Conservation (phyloP, 2,113 vertebrate species). For the Puma concolor region DNA sequence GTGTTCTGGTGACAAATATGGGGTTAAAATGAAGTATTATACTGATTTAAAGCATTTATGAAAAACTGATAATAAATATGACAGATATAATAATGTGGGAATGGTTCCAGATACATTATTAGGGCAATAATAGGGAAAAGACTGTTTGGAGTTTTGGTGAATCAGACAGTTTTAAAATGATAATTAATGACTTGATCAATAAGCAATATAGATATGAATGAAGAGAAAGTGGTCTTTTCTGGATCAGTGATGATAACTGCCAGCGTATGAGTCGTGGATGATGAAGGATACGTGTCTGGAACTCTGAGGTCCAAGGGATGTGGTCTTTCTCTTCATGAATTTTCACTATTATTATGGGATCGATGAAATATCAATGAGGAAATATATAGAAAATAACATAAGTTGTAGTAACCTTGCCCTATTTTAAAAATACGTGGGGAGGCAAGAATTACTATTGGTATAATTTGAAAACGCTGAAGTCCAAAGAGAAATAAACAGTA, state of each 20-base stretch:
- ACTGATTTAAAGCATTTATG: not conserved
- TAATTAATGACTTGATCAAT: not conserved
- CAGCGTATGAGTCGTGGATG: accelerated
- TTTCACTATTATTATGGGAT: not conserved
- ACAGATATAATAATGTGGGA: not conserved
- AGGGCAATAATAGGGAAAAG: not conserved
- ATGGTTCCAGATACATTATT: not conserved
- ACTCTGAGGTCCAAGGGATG: not conserved
- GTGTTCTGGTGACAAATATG: not conserved
- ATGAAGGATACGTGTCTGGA: not conserved
- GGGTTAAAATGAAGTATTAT: not conserved
- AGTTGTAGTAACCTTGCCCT: not conserved
- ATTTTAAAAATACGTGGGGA: not conserved
- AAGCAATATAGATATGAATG: not conserved
- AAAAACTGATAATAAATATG: not conserved
- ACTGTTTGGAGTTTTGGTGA: not conserved
- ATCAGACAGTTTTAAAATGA: not conserved
- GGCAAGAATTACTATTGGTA: not conserved
- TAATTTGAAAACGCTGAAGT: not conserved
- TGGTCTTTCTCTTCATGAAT: not conserved
- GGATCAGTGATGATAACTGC: not conserved
- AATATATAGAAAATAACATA: not conserved
- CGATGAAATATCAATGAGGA: not conserved
- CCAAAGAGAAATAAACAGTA: not conserved
- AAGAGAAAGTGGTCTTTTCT: not conserved